Conservation (phyloP, 2,888 invertebrate species). For the Serrognathus titanus region DNA sequence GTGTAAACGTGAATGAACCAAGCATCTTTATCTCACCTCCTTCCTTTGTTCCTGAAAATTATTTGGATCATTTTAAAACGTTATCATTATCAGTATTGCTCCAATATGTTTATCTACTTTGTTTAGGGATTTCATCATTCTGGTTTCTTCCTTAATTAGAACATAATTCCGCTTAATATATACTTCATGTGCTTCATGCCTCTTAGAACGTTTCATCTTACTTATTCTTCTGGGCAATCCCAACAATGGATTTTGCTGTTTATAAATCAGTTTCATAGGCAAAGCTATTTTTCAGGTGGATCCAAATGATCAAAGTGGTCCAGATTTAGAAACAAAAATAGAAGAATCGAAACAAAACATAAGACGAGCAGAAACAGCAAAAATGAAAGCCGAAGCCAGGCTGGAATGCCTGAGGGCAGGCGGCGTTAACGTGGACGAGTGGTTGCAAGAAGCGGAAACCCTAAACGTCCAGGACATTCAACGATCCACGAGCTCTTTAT, state of each 20-base stretch:
- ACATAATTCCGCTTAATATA: too few species aligned
- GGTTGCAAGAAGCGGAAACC: conserved; percentile 85
- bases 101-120: too few species aligned
- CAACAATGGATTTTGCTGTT: not conserved
- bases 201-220: too few species aligned
- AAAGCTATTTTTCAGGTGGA: conserved; percentile 55
- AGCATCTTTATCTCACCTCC: too few species aligned
- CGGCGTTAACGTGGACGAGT: conserved; percentile 91
- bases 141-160: too few species aligned
- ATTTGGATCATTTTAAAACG: too few species aligned
- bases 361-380: conserved; percentile 87
- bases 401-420: conserved; percentile 81
- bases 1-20: too few species aligned
- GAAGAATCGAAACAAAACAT: conserved; percentile 82
- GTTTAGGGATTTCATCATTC: too few species aligned
- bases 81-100: too few species aligned
- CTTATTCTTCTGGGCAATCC: not conserved
- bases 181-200: too few species aligned
- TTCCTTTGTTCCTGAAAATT: too few species aligned
- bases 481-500: conserved; percentile 78
- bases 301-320: conserved; percentile 83
- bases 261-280: not conserved
- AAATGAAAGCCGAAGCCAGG: conserved; percentile 87
- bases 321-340: conserved; percentile 85
- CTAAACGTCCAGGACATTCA: conserved; percentile 77